Conservation (phyloP, 2,113 vertebrate species). For the Hucho hucho region DNA sequence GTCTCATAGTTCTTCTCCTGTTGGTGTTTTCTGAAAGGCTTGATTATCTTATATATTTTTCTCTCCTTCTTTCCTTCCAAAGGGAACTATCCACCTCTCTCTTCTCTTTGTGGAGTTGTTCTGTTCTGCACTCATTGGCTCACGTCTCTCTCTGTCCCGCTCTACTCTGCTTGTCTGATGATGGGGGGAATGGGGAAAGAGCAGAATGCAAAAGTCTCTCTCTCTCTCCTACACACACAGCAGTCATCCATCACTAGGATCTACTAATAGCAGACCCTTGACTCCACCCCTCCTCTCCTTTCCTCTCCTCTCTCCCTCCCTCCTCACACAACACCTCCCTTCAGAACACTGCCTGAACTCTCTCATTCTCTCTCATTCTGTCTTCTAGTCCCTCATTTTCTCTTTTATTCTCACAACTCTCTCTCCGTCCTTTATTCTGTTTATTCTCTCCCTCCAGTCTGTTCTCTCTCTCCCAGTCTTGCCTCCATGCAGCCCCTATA, state of each 20-base stretch:
- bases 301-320: conserved; percentile 50
- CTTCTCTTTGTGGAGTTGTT: conserved; percentile 71
- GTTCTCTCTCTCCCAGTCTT: conserved; percentile 39
- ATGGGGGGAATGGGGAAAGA: conserved; percentile 69
- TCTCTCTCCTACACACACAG: conserved; percentile 57
- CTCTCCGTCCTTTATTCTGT: not conserved
- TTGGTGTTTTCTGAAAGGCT: conserved; percentile 10
- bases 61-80: conserved; percentile 59
- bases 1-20: no score
- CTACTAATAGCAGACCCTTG: conserved; percentile 80
- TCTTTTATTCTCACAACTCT: conserved; percentile 32
- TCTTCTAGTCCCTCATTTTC: not conserved
- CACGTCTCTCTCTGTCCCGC: conserved; percentile 56
- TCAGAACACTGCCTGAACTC: conserved; percentile 73
- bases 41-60: conserved; percentile 35
- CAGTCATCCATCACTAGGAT: conserved; percentile 87
- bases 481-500: conserved; percentile 51
- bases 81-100: conserved; percentile 63
- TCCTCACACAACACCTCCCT: conserved; percentile 42
- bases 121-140: conserved; percentile 65
- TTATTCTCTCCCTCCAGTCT: conserved; percentile 26
- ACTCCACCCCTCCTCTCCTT: conserved; percentile 74
- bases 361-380: conserved; percentile 46
- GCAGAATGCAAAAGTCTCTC: conserved; percentile 64
- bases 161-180: conserved; percentile 65